Base-by-base conservation (phyloP, 2,797 vertebrate genomes). In the Poeciliopsis presidionis region DNA sequence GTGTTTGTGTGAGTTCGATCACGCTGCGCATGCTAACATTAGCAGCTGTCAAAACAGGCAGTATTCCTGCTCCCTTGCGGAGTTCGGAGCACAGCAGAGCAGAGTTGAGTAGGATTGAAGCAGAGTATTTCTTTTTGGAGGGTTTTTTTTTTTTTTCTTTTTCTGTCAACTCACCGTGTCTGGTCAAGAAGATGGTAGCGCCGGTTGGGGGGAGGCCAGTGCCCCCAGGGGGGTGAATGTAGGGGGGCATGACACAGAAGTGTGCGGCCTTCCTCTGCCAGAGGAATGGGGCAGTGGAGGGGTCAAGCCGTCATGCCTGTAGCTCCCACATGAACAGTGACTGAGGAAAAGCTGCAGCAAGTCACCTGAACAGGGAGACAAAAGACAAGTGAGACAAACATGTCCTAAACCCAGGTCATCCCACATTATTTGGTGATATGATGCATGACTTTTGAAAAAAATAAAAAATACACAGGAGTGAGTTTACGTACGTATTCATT, bases 201-300 rank as follows among this genome's bases (percentile, higher is more conserved):
- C 72, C 72, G 75, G 86, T 45, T 2, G 73, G 75, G 83, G 86
- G 84, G 70, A 82, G 86, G 86, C 84, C 77, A 28, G 73, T 75
- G 86, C 92, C 92, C 91, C 90, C 87, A 5, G 90, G 91, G 80
- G 89, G 87, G 74, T 84, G 84, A 76, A 80, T 82, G 88, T 91
- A 86, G n/a, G 80, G 93, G 87, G 87, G 90, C 95, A 95, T 95
- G 91, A 90, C 90, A 84, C 81, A 81, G 78, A 85, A 82, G 85
- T 88, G 84, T 87, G 85, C 82, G 77, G 86, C 90, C 91, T 90
- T 90, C 93, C 93, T 92, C 91, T 88, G 74, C 81, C 20, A 49
- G 89, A 86, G 88, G 88, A 70, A 79, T 63, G 83, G 78, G 81
- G 81, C 71, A 77, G 51, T 84, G 53, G 71, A 39, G 84, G 67